These are phyloP conservation scores for Triplophysa rosa DNA, from an alignment of 2,113 vertebrate genomes.

Conservation along the genomic window DNA sequence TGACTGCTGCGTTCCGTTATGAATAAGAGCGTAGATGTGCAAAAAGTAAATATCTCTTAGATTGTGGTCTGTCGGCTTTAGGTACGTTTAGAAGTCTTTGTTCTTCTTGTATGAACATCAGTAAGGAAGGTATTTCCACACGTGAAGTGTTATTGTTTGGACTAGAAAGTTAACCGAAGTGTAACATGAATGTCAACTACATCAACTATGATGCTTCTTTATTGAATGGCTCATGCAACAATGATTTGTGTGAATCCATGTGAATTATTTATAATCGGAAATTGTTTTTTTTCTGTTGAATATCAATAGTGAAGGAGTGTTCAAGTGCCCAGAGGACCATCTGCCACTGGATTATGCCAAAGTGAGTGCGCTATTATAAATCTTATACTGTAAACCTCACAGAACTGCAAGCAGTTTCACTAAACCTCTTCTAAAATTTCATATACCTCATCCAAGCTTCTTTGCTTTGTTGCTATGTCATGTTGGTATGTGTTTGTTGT, in stretches of 20 bases:
- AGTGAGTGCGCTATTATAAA: slow-evolving; percentile 68
- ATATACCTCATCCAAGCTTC: background rate
- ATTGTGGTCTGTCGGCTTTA: too few species aligned
- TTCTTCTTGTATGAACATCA: too few species aligned
- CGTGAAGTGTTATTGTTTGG: too few species aligned
- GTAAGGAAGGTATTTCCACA: too few species aligned
- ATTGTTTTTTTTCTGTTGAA: slow-evolving; percentile 53
- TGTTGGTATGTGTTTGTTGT: too few species aligned
- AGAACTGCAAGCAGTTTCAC: background rate
- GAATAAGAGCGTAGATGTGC: background rate
- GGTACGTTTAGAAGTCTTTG: too few species aligned
- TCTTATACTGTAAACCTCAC: too few species aligned
- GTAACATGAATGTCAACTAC: background rate
- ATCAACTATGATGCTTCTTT: background rate
- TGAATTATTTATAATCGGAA: background rate
- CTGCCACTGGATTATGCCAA: slow-evolving; percentile 91
- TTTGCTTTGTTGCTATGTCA: background rate
- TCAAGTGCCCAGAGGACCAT: slow-evolving; percentile 91
- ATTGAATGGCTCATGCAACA: background rate
- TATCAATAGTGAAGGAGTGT: slow-evolving; percentile 82
- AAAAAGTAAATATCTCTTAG: too few species aligned
- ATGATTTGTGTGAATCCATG: background rate
- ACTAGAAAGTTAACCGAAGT: too few species aligned
- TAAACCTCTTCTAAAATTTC: background rate
- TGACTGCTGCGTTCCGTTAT: background rate